Percentiles rank a stretch among this genome's conserved stretches.
These are phyloP conservation scores for Pomatorhinus ruficollis DNA, from an alignment of 2,113 vertebrate genomes.

Conservation along the genomic window DNA sequence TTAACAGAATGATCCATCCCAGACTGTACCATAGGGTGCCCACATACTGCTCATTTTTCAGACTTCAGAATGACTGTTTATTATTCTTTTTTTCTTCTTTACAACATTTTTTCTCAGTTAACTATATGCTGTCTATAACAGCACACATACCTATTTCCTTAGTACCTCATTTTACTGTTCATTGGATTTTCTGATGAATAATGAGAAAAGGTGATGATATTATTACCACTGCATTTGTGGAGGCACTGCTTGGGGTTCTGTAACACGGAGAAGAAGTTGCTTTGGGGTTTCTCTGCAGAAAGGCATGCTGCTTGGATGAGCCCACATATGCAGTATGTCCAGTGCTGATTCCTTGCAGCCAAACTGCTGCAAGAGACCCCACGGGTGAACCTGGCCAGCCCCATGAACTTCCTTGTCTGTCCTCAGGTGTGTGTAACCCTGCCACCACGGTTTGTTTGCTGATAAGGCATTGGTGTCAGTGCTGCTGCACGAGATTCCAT, in stretches of 20 bases:
- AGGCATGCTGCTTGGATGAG: fast-evolving
- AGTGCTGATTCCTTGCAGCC: not conserved
- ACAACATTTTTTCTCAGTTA: not conserved
- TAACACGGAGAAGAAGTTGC: not conserved
- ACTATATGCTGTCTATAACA: not conserved
- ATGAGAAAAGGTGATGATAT: not conserved
- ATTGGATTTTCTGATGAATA: not conserved
- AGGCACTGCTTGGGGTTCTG: not conserved
- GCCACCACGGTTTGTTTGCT: not conserved
- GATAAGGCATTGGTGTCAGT: not conserved
- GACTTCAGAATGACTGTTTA: not conserved
- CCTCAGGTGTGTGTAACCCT: too few relatives aligned
- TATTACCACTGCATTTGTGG: not conserved
- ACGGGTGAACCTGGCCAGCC: not conserved
- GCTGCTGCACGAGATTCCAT: not conserved
- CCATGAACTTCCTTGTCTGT: not conserved
- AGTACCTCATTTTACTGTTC: not conserved
- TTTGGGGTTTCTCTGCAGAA: not conserved
- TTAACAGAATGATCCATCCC: not conserved
- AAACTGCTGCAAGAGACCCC: not conserved
- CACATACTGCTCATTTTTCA: not conserved
- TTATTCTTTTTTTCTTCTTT: not conserved
- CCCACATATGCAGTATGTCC: too few relatives aligned
- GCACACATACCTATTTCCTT: not conserved
- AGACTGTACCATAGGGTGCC: not conserved